Evolutionary conservation across 2,888 invertebrate species (phyloP).

Genomic region (Lordiphosa fenestrarum): DNA sequence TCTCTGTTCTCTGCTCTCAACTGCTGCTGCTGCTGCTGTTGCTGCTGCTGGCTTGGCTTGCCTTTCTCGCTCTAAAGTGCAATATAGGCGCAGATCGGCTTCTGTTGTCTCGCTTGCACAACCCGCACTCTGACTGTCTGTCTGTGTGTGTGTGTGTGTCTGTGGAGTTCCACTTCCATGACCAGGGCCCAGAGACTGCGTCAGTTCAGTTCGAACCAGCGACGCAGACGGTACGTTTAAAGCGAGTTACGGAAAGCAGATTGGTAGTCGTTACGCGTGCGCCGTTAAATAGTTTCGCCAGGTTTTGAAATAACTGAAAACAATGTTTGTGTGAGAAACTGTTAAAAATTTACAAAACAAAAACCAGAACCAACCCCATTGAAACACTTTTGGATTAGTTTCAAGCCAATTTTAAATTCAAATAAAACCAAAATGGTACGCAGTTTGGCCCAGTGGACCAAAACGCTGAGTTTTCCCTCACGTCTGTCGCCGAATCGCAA

Average conservation of each 20-base stretch:
- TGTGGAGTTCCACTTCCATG: too few species aligned
- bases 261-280: slow-evolving; percentile 48
- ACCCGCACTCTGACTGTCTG: slow-evolving; percentile 5
- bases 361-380: slow-evolving; percentile 21
- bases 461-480: slow-evolving; percentile 93
- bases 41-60: neutral
- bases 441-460: slow-evolving; percentile 94
- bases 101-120: slow-evolving; percentile 37
- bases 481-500: slow-evolving; percentile 90
- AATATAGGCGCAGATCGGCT: slow-evolving; percentile 18
- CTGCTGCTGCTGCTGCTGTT: too few species aligned
- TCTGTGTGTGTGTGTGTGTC: neutral
- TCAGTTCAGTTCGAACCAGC: slow-evolving; percentile 70
- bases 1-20: neutral
- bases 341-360: slow-evolving; percentile 1
- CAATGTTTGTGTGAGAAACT: slow-evolving; percentile 37
- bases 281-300: slow-evolving; percentile 44
- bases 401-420: slow-evolving; percentile 31
- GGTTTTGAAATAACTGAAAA: slow-evolving; percentile 50
- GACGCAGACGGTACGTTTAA: slow-evolving; percentile 60
- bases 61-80: slow-evolving; percentile 48
- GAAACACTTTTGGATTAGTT: slow-evolving; percentile 62
- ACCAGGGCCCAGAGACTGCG: slow-evolving; percentile 25
- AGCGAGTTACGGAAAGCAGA: slow-evolving; percentile 5
- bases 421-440: slow-evolving; percentile 85